Percentiles rank a stretch among this genome's conserved stretches.
Evolutionary conservation across 92 coral and sea anemone species (phyloP).

Genomic region (Palythoa heliodiscus): DNA sequence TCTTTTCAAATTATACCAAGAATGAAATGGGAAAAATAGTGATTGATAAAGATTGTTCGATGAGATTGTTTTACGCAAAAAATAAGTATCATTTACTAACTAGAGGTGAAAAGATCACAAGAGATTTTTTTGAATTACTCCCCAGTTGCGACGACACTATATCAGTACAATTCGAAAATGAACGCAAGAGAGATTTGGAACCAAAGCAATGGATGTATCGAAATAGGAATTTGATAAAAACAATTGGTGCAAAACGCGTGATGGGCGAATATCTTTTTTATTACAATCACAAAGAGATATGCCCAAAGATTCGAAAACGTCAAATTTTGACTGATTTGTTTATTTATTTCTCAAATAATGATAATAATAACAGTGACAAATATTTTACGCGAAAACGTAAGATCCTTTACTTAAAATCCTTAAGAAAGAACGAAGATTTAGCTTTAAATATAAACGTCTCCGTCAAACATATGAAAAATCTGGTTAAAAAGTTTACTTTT

Average conservation of each 20-base stretch:
- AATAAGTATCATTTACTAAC: not conserved
- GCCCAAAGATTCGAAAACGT: not conserved
- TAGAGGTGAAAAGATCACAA: not conserved
- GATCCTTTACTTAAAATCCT: not conserved
- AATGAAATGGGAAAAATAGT: constrained; percentile 14
- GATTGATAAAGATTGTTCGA: not conserved
- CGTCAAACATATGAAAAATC: not conserved
- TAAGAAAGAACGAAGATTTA: not conserved
- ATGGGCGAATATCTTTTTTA: not conserved
- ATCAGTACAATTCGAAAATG: not conserved
- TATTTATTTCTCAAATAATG: not conserved
- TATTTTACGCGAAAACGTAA: constrained; percentile 7
- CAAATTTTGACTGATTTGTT: constrained; percentile 4
- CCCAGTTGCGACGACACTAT: not conserved
- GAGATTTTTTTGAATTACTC: not conserved
- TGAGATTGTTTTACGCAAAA: constrained; percentile 1
- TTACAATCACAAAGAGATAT: not conserved
- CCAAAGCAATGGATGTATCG: not conserved
- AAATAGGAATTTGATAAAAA: not conserved
- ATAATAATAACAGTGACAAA: too few relatives aligned
- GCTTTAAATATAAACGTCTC: not conserved
- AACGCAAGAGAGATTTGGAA: not conserved
- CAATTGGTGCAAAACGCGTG: constrained; percentile 2
- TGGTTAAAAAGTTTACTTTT: not conserved
- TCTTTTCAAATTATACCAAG: not conserved